Conservation (phyloP, 2,797 vertebrate genomes). For the Enteromius paludinosus region DNA sequence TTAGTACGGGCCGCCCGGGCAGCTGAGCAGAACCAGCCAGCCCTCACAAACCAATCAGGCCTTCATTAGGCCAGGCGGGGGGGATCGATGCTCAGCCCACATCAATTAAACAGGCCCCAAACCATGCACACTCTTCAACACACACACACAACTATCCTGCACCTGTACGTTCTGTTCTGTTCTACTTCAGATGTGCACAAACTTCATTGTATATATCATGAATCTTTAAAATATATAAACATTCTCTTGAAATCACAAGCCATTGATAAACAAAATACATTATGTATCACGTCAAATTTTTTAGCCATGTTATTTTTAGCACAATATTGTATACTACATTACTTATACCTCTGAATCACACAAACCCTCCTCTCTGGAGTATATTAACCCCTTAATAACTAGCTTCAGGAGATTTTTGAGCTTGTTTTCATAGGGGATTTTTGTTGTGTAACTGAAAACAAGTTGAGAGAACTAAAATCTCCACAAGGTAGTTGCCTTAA, state of each 20-base stretch:
- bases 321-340: constrained; percentile 10
- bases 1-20: constrained; percentile 70
- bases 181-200: constrained; percentile 41
- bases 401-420: too few species aligned
- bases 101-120: constrained; percentile 84
- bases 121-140: constrained; percentile 54
- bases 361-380: background rate
- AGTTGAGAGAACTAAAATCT: too few species aligned
- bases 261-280: background rate
- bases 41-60: constrained; percentile 89
- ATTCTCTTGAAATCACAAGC: background rate
- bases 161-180: constrained; percentile 34
- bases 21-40: constrained; percentile 87
- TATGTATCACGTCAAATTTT: background rate
- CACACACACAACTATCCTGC: constrained; percentile 53
- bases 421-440: too few species aligned
- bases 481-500: too few species aligned
- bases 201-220: constrained; percentile 5
- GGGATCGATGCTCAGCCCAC: constrained; percentile 85
- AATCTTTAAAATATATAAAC: background rate
- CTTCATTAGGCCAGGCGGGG: constrained; percentile 86
- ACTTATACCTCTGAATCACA: background rate
- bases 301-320: background rate
- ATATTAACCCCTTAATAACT: too few species aligned
- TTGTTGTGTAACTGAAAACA: too few species aligned